Percentiles rank a stretch among this genome's conserved stretches.
These are phyloP conservation scores for Menidia beryllina DNA, from an alignment of 2,113 vertebrate species.

Conservation along the genomic window DNA sequence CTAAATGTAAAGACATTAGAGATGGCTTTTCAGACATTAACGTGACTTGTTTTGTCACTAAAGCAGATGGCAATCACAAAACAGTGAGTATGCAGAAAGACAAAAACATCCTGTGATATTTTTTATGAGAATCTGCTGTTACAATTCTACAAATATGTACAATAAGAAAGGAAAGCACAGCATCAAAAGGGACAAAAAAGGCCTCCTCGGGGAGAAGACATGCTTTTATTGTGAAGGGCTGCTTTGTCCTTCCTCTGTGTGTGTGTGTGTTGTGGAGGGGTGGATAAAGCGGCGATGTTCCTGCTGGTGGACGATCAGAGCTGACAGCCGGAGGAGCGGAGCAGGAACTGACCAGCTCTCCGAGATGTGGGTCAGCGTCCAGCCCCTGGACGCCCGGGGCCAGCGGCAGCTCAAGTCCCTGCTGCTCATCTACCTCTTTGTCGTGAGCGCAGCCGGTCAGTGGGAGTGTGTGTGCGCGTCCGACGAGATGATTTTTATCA, in stretches of 20 bases:
- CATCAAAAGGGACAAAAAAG: no score
- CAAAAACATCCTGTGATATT: no score
- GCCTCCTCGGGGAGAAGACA: no score
- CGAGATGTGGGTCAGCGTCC: not conserved
- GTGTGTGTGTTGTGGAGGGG: not conserved
- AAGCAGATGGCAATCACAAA: no score
- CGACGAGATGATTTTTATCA: conserved; percentile 43
- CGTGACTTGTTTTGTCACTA: no score
- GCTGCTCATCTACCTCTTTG: conserved; percentile 34
- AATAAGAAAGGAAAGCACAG: no score
- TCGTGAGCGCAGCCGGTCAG: conserved; percentile 59
- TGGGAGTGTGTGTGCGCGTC: not conserved
- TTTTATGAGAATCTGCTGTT: no score
- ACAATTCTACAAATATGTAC: no score
- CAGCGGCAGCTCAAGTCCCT: conserved; percentile 4
- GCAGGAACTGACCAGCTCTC: not conserved
- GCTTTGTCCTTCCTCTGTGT: not conserved
- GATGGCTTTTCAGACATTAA: no score
- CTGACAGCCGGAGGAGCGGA: not conserved
- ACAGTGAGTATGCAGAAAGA: no score
- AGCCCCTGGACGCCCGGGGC: conserved; percentile 16
- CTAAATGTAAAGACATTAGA: no score
- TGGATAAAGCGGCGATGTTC: not conserved
- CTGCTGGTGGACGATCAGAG: not conserved
- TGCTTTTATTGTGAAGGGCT: conserved; percentile 2